These are phyloP conservation scores for Patella caerulea DNA, from an alignment of 2,888 invertebrate genomes.

Conservation along the genomic window DNA sequence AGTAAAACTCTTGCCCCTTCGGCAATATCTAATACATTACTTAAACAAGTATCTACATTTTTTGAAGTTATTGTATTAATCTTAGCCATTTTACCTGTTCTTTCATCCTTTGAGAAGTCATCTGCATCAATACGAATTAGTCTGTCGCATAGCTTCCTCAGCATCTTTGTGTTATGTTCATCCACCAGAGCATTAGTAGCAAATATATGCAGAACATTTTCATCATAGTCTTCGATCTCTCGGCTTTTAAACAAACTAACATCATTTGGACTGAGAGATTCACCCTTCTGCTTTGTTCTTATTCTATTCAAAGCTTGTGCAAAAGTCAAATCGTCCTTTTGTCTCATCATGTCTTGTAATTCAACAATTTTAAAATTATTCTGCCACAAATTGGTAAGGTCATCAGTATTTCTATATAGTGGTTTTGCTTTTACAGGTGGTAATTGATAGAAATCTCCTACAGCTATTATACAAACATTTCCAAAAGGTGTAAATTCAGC, in stretches of 20 bases:
- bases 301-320: constrained; percentile 19
- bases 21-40: not conserved
- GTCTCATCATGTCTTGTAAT: constrained; percentile 17
- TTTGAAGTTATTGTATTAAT: not conserved
- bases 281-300: not conserved
- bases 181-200: constrained; percentile 16
- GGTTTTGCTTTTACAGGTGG: constrained; percentile 18
- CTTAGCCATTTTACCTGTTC: constrained; percentile 13
- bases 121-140: constrained; percentile 4
- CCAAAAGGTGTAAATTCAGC: constrained; percentile 15
- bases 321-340: constrained; percentile 13
- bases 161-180: constrained; percentile 4
- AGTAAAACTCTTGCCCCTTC: constrained; percentile 24
- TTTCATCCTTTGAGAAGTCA: constrained; percentile 11
- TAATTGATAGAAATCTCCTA: constrained; percentile 27
- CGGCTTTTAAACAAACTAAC: constrained; percentile 3
- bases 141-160: not conserved
- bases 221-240: not conserved
- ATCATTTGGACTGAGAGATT: constrained; percentile 1
- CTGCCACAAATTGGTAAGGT: not conserved
- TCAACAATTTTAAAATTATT: constrained; percentile 24
- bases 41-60: not conserved
- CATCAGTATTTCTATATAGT: not conserved
- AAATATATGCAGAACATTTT: constrained; percentile 14
- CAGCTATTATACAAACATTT: constrained; percentile 7